phyloP scores from a whole-genome alignment of 2,888 invertebrate genomes.

The Coelopa pilipes region DNA sequence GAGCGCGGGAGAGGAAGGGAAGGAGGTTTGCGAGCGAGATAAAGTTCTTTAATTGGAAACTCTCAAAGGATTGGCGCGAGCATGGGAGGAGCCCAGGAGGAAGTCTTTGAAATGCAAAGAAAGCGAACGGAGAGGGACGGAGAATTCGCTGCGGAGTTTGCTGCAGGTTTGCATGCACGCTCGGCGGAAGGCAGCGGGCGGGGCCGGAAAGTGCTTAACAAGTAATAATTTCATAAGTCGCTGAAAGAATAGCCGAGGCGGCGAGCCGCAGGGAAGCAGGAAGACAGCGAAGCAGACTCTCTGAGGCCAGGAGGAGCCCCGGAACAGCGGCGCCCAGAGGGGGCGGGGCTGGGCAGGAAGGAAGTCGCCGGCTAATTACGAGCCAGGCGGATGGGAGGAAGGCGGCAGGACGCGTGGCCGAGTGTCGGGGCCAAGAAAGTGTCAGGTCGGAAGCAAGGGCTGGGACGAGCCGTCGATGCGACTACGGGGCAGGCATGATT shows the following conservation, averaged over 20 bases:
- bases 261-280: background rate
- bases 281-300: no score
- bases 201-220: slow-evolving; percentile 10
- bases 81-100: background rate
- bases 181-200: background rate
- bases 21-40: background rate
- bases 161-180: background rate
- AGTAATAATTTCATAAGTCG: slow-evolving; percentile 21
- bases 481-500: no score
- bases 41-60: slow-evolving; percentile 15
- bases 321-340: background rate
- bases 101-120: background rate
- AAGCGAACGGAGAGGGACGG: background rate
- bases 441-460: background rate
- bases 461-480: no score
- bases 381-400: no score
- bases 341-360: no score
- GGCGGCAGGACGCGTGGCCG: no score
- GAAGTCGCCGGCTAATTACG: no score
- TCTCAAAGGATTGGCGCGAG: slow-evolving; percentile 26
- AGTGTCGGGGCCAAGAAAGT: background rate
- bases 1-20: background rate
- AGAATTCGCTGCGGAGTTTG: background rate
- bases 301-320: no score
- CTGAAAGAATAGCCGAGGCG: background rate